A percentile compares a stretch with the other conserved stretches of the same genome.
These are phyloP conservation scores for Paedocypris sp. DNA, from an alignment of 2,113 vertebrate species.

Conservation along the genomic window DNA sequence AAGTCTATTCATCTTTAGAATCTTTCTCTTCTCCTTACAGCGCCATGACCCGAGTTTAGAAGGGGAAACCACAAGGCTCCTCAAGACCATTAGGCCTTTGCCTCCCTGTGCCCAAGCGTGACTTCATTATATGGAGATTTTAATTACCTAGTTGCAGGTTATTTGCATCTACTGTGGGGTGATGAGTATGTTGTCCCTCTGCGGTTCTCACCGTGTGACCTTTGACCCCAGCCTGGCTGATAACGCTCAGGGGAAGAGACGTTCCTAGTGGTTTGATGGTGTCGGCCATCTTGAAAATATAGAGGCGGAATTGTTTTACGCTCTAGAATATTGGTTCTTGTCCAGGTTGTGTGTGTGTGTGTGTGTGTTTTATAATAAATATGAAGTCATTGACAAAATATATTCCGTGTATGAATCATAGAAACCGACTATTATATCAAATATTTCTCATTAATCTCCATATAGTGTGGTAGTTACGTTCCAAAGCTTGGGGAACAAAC, in stretches of 20 bases:
- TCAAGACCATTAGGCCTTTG: background rate
- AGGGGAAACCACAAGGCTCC: background rate
- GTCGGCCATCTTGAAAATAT: background rate
- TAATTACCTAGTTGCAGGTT: constrained; percentile 11
- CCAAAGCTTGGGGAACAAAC: too few relatives aligned
- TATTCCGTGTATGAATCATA: too few relatives aligned
- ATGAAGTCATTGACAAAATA: too few relatives aligned
- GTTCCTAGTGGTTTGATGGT: background rate
- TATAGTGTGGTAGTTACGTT: too few relatives aligned
- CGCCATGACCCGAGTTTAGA: too few relatives aligned
- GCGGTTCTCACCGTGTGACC: constrained; percentile 1
- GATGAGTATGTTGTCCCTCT: constrained; percentile 10
- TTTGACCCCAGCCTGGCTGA: constrained; percentile 7
- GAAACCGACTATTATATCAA: too few relatives aligned
- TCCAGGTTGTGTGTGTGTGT: background rate
- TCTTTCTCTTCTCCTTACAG: too few relatives aligned
- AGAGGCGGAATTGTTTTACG: too few relatives aligned
- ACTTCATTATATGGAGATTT: constrained; percentile 16
- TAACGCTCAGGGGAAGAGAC: background rate
- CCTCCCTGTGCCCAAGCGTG: background rate
- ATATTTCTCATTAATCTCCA: too few relatives aligned
- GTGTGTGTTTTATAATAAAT: too few relatives aligned
- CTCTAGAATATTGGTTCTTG: background rate
- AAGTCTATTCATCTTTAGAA: too few relatives aligned
- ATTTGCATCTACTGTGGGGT: constrained; percentile 8